These are phyloP conservation scores for Lamprologus tigripictilis DNA, from an alignment of 2,113 vertebrate genomes.

Conservation along the genomic window DNA sequence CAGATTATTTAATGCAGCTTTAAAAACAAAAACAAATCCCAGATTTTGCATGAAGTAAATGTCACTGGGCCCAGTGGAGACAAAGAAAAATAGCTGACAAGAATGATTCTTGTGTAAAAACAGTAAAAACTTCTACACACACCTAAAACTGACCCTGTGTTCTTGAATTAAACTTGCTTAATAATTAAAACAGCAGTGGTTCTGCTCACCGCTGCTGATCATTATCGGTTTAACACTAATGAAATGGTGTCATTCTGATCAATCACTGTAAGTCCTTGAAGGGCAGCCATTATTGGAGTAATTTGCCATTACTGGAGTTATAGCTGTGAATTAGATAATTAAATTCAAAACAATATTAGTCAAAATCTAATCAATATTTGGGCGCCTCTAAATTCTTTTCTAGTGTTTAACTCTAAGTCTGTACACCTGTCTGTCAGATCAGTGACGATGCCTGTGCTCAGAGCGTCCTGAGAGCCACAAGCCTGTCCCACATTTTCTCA, in stretches of 20 bases:
- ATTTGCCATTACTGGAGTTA: background rate
- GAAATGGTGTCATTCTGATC: background rate
- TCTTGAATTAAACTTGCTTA: background rate
- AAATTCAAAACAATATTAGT: background rate
- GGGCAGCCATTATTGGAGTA: background rate
- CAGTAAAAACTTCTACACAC: background rate
- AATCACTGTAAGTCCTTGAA: background rate
- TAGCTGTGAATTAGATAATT: background rate
- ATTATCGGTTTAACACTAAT: background rate
- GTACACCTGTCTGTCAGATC: background rate
- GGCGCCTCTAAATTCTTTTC: background rate
- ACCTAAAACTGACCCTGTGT: background rate
- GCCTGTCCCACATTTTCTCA: slow-evolving; percentile 60
- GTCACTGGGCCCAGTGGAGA: background rate
- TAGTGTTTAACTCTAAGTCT: background rate
- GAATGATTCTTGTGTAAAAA: background rate
- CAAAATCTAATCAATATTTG: background rate
- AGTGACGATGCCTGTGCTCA: background rate
- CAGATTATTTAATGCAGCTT: background rate
- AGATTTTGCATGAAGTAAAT: background rate
- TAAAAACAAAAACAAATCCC: background rate
- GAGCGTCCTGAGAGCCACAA: slow-evolving; percentile 33
- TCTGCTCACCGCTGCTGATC: background rate
- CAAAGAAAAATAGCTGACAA: background rate
- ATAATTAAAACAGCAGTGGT: background rate